Base-by-base conservation (phyloP, 2,113 vertebrate genomes). In the Hirundichthys speculiger region DNA sequence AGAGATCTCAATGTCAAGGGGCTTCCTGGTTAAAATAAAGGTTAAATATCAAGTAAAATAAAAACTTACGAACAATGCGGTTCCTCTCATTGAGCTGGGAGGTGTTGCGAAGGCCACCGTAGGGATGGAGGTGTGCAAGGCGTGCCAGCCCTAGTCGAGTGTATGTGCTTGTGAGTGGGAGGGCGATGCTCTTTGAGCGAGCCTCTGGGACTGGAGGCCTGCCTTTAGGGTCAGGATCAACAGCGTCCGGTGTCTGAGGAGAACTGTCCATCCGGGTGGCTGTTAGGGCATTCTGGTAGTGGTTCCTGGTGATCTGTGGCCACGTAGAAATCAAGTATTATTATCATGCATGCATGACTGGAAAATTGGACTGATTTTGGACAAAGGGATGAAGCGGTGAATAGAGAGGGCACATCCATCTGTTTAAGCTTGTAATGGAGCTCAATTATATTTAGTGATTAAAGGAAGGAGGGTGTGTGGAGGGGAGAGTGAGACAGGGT, bases 191-290 rank as follows among this genome's bases (percentile, higher is more conserved):
- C 77, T 93, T 90, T 3, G 91, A 90, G 41, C 89, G 89, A 0
- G 84, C 74, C 69, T 93, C 92, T 1, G 89, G 84, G 41, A 84
- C 79, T 0, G 82, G 60, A 3, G 71, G 77, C 51, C 88, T 86
- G 14, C 78, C 89, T 70, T 90, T 88, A 10, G 50, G 15, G 3
- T 84, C 82, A 20, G 69, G 54, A 19, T 87, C 82, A 51, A 91
- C 83, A 5, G 94, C 80, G 70, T 99, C 96, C 0, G 96, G 98
- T 5, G 96, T 97, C 88, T 98, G 97, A 16, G 97, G 98, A 0
- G 94, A 97, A 84, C 90, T 96, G 90, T 99, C 98, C 94, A 99
- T 98, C 64, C 93, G 93, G 49, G 93, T 95, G 79, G 97, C 98
- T 0, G 93, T 94, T 51, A 99, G 83, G 0, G 98, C 98, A 0